These are phyloP conservation scores for Solenopsis fugax DNA, from an alignment of 1,140 invertebrate genomes.

Conservation along the genomic window DNA sequence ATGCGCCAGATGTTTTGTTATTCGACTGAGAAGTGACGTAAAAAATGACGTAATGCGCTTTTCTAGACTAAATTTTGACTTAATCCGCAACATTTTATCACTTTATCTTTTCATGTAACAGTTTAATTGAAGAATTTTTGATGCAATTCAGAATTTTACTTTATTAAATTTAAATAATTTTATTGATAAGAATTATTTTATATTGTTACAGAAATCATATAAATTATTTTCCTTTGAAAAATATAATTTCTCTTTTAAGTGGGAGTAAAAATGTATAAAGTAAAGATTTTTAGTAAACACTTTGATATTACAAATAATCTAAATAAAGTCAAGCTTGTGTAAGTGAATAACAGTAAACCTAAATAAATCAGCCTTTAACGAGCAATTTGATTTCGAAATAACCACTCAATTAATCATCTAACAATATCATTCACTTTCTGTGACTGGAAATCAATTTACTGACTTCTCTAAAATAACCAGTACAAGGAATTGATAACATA, in stretches of 20 bases:
- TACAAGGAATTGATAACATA: too few relatives aligned
- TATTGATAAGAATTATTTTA: background rate
- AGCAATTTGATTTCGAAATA: too few relatives aligned
- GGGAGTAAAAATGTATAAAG: background rate
- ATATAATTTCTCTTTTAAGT: background rate
- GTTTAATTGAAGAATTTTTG: background rate
- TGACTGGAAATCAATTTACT: too few relatives aligned
- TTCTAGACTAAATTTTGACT: background rate
- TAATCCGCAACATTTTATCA: background rate
- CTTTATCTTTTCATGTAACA: background rate
- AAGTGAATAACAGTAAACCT: too few relatives aligned
- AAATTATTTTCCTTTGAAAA: background rate
- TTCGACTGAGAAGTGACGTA: background rate
- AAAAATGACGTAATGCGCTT: slow-evolving; percentile 5
- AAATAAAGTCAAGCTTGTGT: too few relatives aligned
- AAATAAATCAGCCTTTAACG: too few relatives aligned
- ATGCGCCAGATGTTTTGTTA: background rate
- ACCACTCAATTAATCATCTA: too few relatives aligned
- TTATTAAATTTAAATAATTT: background rate
- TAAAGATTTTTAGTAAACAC: background rate
- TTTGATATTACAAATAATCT: too few relatives aligned
- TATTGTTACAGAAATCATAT: background rate
- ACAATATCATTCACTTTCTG: too few relatives aligned
- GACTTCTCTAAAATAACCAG: too few relatives aligned
- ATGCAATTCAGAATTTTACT: background rate